These are phyloP conservation scores for Silurus lanzhouensis DNA, from an alignment of 2,797 vertebrate genomes.

Conservation along the genomic window DNA sequence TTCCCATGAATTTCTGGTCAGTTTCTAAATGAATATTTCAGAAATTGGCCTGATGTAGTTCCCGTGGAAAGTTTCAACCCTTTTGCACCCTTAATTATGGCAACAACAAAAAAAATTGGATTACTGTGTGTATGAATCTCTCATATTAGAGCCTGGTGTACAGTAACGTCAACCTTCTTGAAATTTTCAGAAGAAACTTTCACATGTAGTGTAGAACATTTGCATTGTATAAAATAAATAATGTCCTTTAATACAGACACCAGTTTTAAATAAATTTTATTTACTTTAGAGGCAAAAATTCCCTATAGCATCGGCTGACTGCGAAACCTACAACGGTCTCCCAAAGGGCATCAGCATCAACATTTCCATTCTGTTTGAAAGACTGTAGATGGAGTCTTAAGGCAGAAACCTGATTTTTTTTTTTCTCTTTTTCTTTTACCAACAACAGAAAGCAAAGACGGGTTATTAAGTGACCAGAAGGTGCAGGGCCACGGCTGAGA, in stretches of 20 bases:
- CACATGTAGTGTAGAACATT: neutral
- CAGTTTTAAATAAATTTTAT: slow-evolving; percentile 82
- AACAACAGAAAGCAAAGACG: slow-evolving; percentile 60
- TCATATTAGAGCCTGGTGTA: neutral
- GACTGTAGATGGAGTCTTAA: slow-evolving; percentile 71
- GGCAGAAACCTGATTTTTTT: slow-evolving; percentile 77
- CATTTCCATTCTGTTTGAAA: slow-evolving; percentile 62
- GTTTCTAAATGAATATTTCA: too few relatives aligned
- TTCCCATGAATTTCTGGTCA: too few relatives aligned
- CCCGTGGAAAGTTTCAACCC: too few relatives aligned
- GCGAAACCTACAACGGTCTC: slow-evolving; percentile 75
- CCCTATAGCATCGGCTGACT: slow-evolving; percentile 76
- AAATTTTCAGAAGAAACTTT: neutral
- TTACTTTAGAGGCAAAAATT: slow-evolving; percentile 81
- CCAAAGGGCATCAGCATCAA: slow-evolving; percentile 56
- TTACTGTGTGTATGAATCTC: too few relatives aligned
- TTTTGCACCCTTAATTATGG: too few relatives aligned
- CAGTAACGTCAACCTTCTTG: neutral
- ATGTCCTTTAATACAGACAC: slow-evolving; percentile 50
- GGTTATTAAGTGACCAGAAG: slow-evolving; percentile 48
- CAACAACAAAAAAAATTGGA: too few relatives aligned
- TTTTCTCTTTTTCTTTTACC: slow-evolving; percentile 54
- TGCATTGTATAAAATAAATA: neutral
- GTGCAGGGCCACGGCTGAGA: slow-evolving; percentile 39
- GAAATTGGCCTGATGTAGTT: too few relatives aligned